Evolutionary conservation across 2,888 invertebrate genomes (phyloP), one percentile per base, ranked within the genome.

Genomic region (Steinernema hermaphroditum): DNA sequence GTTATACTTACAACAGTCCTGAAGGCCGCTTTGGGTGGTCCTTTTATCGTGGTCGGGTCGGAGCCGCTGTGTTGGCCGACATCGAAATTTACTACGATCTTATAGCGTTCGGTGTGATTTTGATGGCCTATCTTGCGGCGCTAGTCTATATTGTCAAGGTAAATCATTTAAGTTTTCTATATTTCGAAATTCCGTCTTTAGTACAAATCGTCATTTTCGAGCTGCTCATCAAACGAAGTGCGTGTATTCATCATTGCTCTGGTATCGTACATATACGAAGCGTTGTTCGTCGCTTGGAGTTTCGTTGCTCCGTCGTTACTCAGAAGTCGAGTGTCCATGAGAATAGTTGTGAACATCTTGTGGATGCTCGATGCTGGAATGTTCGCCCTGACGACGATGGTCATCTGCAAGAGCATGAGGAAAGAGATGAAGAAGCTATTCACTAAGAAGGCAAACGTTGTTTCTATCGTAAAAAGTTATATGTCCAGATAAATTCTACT

Each of bases 341-440:
- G 54, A 8, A 27, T 27, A 2, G 19, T 27, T 14, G 4, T 54
- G 1, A 54, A 54, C 27, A 19, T 19, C 2, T 2, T 62, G 4
- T 62, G 62, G 62, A 62, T 62, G 27, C 27, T 24, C 29, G 62
- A 62, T 34, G 22, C 27, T 62, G 62, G 62, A 1, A 62, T 62
- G 16, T 62, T 62, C 14, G 29, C 62, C 1, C 16, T 62, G 29
- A 19, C 32, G 16, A 62, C 62, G 29, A 27, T 62, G n/a, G 1
- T 62, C 2, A 29, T 62, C 1, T 32, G 34, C 32, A 34, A n/a
- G 14, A 29, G 32, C 16, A 22, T 62, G 8, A 29, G 32, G 29
- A 14, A 32, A 32, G 16, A 62, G 12, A 62, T 62, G 62, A 32
- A 16, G 32, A 32, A 16, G 62, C 16, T 32, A n/a, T 19, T 46